Evolutionary conservation across 2,888 invertebrate genomes (phyloP), one percentile per base, ranked within the genome.

Genomic region (Atethmia centrago): DNA sequence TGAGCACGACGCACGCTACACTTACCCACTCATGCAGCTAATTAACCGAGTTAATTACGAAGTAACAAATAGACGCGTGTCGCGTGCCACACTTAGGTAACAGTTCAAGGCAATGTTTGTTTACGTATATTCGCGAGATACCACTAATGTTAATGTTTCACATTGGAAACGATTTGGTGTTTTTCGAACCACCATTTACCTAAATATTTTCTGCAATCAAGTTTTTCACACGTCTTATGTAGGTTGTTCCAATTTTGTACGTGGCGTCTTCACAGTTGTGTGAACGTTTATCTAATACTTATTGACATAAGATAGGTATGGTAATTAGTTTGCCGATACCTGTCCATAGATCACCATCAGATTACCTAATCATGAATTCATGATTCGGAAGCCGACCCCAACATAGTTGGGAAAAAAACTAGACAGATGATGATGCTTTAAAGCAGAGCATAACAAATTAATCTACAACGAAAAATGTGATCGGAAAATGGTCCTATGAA

Each of bases 91-190:
- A 71, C 65, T 69, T 74, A n/a, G n/a, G n/a, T n/a, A 68, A 71
- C 83, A 84, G 88, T 90, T 90, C 92, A 92, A 91, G 91, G 92
- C 87, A 85, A 90, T 84, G 79, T 88, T 91, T 90, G 85, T 90
- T 89, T 89, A 89, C 88, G 85, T 88, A 88, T 89, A 83, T 61
- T 66, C 0, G 51, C 56, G 36, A 71, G 66, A 61, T 28, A 71
- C 42, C 51, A 61, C 69, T 47, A 77, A 66, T 63, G 56, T 56
- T 56, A 58, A 62, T 59, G 49, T 67, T 70, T 61, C 25, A 72
- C 76, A 65, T 76, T 83, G 65, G 75, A 51, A 75, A 69, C 36
- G 42, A 42, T 67, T 45, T 59, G 42, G 59, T 47, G 53, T 62
- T 51, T 58, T 47, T 45, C 19, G 49, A 36, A 47, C 21, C 65